Evolutionary conservation across 1,140 invertebrate species (phyloP).

Genomic region (Venustaconcha ellipsiformis): DNA sequence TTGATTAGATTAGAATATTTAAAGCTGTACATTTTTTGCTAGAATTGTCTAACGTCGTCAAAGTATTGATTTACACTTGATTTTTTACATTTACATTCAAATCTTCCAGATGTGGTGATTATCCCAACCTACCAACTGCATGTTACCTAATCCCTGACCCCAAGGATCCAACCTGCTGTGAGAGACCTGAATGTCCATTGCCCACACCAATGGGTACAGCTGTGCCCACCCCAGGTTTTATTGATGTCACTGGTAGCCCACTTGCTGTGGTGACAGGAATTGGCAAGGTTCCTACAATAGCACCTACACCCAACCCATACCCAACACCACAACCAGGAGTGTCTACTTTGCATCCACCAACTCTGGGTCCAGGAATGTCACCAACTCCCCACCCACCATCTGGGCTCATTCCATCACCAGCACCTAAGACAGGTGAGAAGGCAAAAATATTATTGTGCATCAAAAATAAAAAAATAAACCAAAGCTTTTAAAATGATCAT

Average conservation of each 20-base stretch:
- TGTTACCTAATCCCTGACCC: slow-evolving; percentile 51
- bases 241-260: slow-evolving; percentile 38
- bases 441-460: too few relatives aligned
- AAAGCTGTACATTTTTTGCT: too few relatives aligned
- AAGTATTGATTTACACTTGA: too few relatives aligned
- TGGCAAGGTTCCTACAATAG: background rate
- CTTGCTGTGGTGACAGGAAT: slow-evolving; percentile 41
- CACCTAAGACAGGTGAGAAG: too few relatives aligned
- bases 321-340: background rate
- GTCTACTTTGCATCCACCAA: too few relatives aligned
- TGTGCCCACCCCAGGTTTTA: slow-evolving; percentile 37
- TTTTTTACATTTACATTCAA: background rate
- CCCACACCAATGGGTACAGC: slow-evolving; percentile 35
- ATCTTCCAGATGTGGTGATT: slow-evolving; percentile 49
- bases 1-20: too few relatives aligned
- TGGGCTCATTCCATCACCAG: too few relatives aligned
- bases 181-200: slow-evolving; percentile 47
- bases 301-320: slow-evolving; percentile 5
- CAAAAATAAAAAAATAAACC: too few relatives aligned
- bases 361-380: too few relatives aligned
- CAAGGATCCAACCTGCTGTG: slow-evolving; percentile 52
- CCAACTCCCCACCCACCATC: too few relatives aligned
- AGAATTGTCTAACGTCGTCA: too few relatives aligned
- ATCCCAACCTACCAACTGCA: slow-evolving; percentile 31
- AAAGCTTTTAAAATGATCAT: too few relatives aligned